Evolutionary conservation across 1,140 invertebrate genomes (phyloP), one percentile per base, ranked within the genome.

Genomic region (Pseudomyrmex dendroicus): DNA sequence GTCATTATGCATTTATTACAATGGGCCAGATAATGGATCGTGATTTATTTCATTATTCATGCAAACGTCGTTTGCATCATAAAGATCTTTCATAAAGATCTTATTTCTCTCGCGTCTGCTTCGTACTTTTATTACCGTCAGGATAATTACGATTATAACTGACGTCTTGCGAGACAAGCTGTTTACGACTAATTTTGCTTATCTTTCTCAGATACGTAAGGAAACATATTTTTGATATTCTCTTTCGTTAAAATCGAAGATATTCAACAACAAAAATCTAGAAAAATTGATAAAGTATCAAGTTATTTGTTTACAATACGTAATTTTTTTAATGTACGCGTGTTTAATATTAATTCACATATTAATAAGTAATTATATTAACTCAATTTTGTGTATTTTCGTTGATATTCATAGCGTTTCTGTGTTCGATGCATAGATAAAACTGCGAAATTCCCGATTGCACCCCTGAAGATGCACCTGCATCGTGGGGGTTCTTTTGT

Each of bases 1-100:
- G 67, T 87, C 82, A 78, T 87, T 87, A 84, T 56, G 73, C 85
- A 87, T 52, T 87, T 87, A 86, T 86, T 72, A 48, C n/a, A 82
- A 78, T 84, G 72, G 62, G 64, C 44, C 52, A 48, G 57, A 86
- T 87, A 86, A 87, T 78, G 25, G 62, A 8, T 22, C 15, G 8
- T 72, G 73, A 87, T 86, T 86, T 78, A 48, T 61, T 54, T 87
- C 61, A 84, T 84, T 86, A 86, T 70, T 68, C 46, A 48, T 54
- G 82, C 46, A 72, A 72, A 56, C 15, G 17, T n/a, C 64, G 20
- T 15, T 63, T 76, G 25, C 85, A n/a, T 82, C 67, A n/a, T 52
- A 44, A 80, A 67, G 67, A 13, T 66, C 50, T 73, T 83, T 48
- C 3, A 35, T 35, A 35, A 35, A 35, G 35, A 35, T 35, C 35